Conservation (phyloP, 2,888 invertebrate genomes). For the Ramazzottius varieornatus region DNA sequence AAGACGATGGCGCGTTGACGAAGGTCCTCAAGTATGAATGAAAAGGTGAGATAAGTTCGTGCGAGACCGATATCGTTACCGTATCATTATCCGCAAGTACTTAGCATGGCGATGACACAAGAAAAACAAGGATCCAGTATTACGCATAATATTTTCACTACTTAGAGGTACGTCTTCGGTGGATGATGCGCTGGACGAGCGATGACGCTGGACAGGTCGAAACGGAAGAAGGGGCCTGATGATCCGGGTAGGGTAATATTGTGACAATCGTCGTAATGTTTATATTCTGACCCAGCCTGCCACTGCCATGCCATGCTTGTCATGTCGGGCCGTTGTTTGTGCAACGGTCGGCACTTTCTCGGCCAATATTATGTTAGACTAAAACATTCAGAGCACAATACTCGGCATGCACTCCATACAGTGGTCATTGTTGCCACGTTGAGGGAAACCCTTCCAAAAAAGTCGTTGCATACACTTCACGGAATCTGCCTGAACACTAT, state of each 20-base stretch:
- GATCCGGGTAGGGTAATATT: not conserved
- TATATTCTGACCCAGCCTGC: slow-evolving; percentile 1
- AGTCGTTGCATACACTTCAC: too few species aligned
- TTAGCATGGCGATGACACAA: not conserved
- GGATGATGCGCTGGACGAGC: too few species aligned
- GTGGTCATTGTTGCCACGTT: too few species aligned
- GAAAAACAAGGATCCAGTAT: not conserved
- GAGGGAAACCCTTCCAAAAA: too few species aligned
- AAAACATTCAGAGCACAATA: not conserved
- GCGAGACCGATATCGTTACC: too few species aligned
- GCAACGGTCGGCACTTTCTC: not conserved
- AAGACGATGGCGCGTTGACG: too few species aligned
- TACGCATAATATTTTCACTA: not conserved
- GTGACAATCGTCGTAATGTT: not conserved
- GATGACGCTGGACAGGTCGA: too few species aligned
- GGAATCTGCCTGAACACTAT: too few species aligned
- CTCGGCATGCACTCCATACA: too few species aligned
- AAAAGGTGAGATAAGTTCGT: not conserved
- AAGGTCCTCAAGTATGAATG: too few species aligned
- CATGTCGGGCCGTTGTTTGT: not conserved
- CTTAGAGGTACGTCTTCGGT: too few species aligned
- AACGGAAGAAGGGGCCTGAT: not conserved
- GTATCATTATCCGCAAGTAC: too few species aligned
- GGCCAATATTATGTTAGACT: not conserved
- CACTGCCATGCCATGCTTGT: not conserved